Evolutionary conservation across 1,140 invertebrate species (phyloP).

Genomic region (Drosophila novamexicana): DNA sequence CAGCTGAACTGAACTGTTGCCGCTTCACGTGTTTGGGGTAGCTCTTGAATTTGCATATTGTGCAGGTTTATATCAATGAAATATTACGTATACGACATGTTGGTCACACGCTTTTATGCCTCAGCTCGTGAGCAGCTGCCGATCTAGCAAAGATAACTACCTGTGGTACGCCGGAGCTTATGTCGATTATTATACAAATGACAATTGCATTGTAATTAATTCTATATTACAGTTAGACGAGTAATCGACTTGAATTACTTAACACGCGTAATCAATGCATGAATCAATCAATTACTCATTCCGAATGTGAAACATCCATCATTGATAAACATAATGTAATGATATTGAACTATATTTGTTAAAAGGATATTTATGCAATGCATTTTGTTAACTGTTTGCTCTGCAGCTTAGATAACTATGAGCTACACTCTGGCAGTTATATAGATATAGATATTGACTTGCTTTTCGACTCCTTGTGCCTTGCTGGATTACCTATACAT

Average conservation of each 20-base stretch:
- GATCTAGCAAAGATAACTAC: not conserved
- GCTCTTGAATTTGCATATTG: conserved; percentile 51
- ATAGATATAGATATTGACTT: no score
- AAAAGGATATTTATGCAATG: no score
- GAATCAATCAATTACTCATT: conserved; percentile 5
- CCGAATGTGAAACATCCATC: no score
- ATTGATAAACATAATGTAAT: no score
- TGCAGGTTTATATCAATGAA: conserved; percentile 29
- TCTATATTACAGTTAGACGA: conserved; percentile 10
- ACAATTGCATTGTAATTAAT: not conserved
- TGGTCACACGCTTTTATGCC: conserved; percentile 43
- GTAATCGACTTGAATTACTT: conserved; percentile 15
- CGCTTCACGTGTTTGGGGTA: conserved; percentile 54
- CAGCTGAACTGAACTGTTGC: not conserved
- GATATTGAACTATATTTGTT: no score
- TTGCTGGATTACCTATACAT: no score
- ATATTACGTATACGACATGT: conserved; percentile 57
- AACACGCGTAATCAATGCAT: not conserved
- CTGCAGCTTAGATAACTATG: no score
- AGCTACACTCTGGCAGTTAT: no score
- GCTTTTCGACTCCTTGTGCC: no score
- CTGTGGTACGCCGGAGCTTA: not conserved
- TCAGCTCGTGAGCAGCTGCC: conserved; percentile 10
- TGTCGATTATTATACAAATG: not conserved
- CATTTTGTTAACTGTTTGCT: no score